Base-by-base conservation (phyloP, 1,140 invertebrate genomes). In the Lepidostoma basale region DNA sequence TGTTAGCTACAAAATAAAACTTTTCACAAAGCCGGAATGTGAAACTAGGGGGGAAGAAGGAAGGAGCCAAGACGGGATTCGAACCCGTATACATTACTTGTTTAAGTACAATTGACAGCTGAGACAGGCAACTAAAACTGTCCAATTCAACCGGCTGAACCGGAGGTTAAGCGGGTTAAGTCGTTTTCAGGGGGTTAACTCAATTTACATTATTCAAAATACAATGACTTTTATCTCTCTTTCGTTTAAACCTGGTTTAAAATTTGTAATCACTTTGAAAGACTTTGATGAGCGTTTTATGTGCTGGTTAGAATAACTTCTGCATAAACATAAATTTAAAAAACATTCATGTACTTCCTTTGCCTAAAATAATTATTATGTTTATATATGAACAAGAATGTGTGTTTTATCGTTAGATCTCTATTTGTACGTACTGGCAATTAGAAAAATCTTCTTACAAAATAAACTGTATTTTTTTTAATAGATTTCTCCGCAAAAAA, bases 81-180 rank as follows among this genome's bases (percentile, higher is more conserved):
- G 47, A 52, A 28, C 47, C 47, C 47, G 47, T 52, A 52, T 52
- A 52, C 47, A 52, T 59, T 59, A 59, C 54, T 59, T 23, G 6
- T 12, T 14, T 59, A 39, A 59, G 28, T 36, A 39, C 36, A 59
- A 59, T 59, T 59, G 54, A 59, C 54, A 59, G 54, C 20, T 59
- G 30, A 59, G 54, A 59, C 54, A 36, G 25, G 14, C 28, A 40
- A 20, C 33, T 33, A 36, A 10, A 36, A 33, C 54, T 40, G 47
- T 52, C 28, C 47, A 52, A 52, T 52, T 52, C 47, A 3, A 52
- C 47, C n/a, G n/a, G n/a, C n/a, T 28, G 47, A 52, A 25, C 47
- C 47, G 8, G 28, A 52, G 47, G 47, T 52, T 52, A 52, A 52
- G 47, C 47, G 47, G 47, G 47, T 52, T 52, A 52, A 52, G 18